phyloP scores from a whole-genome alignment of 2,113 vertebrate genomes.

The Ailurus styani region DNA sequence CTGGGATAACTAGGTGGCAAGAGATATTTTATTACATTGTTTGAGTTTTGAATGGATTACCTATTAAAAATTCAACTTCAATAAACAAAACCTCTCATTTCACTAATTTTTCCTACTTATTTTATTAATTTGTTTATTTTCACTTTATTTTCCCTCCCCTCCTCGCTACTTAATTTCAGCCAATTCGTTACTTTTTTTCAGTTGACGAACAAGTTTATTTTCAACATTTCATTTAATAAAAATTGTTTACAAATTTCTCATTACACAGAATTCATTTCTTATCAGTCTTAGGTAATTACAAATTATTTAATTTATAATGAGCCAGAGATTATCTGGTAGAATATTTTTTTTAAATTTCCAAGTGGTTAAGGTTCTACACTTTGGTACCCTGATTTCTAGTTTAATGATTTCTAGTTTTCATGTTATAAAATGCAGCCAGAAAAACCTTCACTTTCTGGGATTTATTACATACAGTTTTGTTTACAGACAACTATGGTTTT shows the following conservation, averaged over 20 bases:
- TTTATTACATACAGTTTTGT: neutral
- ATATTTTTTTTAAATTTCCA: neutral
- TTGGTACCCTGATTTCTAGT: neutral
- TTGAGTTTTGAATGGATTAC: neutral
- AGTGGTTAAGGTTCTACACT: neutral
- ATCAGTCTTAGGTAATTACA: neutral
- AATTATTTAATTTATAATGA: neutral
- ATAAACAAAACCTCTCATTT: neutral
- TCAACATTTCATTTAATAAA: neutral
- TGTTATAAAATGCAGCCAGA: neutral
- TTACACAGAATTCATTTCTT: neutral
- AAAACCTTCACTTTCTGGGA: neutral
- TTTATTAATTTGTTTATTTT: neutral
- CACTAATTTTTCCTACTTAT: neutral
- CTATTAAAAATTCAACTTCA: neutral
- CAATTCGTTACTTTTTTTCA: neutral
- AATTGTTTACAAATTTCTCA: neutral
- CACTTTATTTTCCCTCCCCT: neutral
- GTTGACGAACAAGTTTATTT: neutral
- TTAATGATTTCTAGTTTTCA: too few species aligned
- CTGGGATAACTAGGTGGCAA: neutral
- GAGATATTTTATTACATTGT: neutral
- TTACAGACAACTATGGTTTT: neutral
- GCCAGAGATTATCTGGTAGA: neutral
- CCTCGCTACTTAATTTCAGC: neutral